These are phyloP conservation scores for Epirrhoe alternata DNA, from an alignment of 2,888 invertebrate genomes.

Conservation along the genomic window DNA sequence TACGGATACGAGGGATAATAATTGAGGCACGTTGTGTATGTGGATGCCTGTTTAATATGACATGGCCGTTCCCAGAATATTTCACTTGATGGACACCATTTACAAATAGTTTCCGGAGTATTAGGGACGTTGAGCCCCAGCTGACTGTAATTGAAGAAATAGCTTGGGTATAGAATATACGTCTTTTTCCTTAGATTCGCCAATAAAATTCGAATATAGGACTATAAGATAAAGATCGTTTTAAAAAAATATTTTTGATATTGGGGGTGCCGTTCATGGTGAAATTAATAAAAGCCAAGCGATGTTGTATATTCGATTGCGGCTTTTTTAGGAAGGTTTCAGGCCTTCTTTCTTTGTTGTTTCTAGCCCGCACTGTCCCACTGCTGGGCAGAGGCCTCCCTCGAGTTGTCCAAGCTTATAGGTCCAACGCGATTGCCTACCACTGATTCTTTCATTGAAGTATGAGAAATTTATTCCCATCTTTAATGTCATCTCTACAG, in stretches of 20 bases:
- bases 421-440: too few species aligned
- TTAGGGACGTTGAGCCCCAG: neutral
- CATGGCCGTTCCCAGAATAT: slow-evolving; percentile 18
- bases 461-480: too few species aligned
- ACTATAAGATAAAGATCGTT: neutral
- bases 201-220: neutral
- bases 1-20: slow-evolving; percentile 28
- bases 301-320: neutral
- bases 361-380: too few species aligned
- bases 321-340: neutral
- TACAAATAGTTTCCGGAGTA: neutral
- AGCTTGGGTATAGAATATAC: neutral
- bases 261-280: neutral
- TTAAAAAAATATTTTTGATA: neutral
- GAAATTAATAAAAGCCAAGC: neutral
- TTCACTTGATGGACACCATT: slow-evolving; percentile 4
- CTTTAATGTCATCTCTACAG: too few species aligned
- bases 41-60: slow-evolving; percentile 23
- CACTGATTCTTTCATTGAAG: too few species aligned
- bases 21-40: slow-evolving; percentile 28
- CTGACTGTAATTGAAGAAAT: neutral
- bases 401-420: too few species aligned
- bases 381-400: too few species aligned
- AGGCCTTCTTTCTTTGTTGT: too few species aligned
- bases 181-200: neutral